A percentile compares a stretch with the other conserved stretches of the same genome.
These are phyloP conservation scores for Steatocranus sp. DNA, from an alignment of 2,797 vertebrate genomes.

Conservation along the genomic window DNA sequence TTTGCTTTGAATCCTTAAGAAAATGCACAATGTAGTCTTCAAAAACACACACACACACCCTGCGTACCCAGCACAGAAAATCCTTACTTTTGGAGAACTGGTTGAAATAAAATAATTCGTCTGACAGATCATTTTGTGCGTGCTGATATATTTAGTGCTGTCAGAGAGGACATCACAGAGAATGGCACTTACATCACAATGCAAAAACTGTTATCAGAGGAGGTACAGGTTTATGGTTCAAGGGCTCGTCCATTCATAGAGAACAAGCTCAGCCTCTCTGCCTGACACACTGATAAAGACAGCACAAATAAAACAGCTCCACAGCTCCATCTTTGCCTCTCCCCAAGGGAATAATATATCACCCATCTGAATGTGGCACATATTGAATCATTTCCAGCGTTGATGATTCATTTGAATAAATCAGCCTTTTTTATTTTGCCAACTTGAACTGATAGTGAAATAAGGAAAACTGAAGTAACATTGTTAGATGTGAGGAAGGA, in stretches of 20 bases:
- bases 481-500: constrained; percentile 54
- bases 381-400: constrained; percentile 72
- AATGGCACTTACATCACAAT: constrained; percentile 74
- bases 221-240: constrained; percentile 78
- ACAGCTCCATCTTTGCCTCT: constrained; percentile 70
- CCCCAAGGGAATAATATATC: constrained; percentile 75
- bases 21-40: constrained; percentile 42
- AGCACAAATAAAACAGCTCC: constrained; percentile 75
- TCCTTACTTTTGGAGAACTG: constrained; percentile 60
- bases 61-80: constrained; percentile 22
- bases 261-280: constrained; percentile 75
- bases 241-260: constrained; percentile 77
- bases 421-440: constrained; percentile 68
- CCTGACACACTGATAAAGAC: constrained; percentile 79
- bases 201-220: constrained; percentile 76
- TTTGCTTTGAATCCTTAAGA: constrained; percentile 40
- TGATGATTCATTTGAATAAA: constrained; percentile 75
- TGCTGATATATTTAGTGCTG: constrained; percentile 71
- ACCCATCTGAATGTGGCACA: constrained; percentile 74
- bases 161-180: constrained; percentile 65
- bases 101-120: constrained; percentile 60
- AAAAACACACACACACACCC: background rate
- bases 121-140: constrained; percentile 68
- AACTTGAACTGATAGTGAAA: constrained; percentile 68
- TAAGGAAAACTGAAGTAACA: constrained; percentile 53